Evolutionary conservation across 2,888 invertebrate species (phyloP).

Genomic region (Macrophya annulata): DNA sequence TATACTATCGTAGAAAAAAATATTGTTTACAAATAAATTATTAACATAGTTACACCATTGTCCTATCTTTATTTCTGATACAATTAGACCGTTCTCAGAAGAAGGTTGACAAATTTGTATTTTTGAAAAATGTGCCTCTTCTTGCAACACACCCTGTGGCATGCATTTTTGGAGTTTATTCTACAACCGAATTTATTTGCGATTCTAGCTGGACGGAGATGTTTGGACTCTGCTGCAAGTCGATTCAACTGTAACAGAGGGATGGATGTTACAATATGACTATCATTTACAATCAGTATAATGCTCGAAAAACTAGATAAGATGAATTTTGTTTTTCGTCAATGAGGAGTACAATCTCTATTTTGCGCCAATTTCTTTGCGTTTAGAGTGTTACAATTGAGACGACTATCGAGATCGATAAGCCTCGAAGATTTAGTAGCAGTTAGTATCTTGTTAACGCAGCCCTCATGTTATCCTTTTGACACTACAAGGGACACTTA

Average conservation of each 20-base stretch:
- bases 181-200: not conserved
- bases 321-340: too few relatives aligned
- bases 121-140: not conserved
- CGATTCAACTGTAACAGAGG: not conserved
- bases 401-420: too few relatives aligned
- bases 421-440: too few relatives aligned
- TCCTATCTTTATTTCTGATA: not conserved
- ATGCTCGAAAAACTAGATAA: too few relatives aligned
- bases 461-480: not conserved
- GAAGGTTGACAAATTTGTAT: not conserved
- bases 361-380: too few relatives aligned
- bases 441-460: not conserved
- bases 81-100: not conserved
- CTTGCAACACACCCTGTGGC: not conserved
- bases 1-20: conserved; percentile 46
- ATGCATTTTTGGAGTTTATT: not conserved
- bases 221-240: too few relatives aligned
- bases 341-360: too few relatives aligned
- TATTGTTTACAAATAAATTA: conserved; percentile 55
- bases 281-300: not conserved
- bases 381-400: too few relatives aligned
- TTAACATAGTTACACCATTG: conserved; percentile 50
- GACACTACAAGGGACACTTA: not conserved
- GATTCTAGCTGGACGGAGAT: not conserved
- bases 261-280: not conserved